Base-by-base conservation (phyloP, 2,888 invertebrate genomes). In the Zonitis immaculata region DNA sequence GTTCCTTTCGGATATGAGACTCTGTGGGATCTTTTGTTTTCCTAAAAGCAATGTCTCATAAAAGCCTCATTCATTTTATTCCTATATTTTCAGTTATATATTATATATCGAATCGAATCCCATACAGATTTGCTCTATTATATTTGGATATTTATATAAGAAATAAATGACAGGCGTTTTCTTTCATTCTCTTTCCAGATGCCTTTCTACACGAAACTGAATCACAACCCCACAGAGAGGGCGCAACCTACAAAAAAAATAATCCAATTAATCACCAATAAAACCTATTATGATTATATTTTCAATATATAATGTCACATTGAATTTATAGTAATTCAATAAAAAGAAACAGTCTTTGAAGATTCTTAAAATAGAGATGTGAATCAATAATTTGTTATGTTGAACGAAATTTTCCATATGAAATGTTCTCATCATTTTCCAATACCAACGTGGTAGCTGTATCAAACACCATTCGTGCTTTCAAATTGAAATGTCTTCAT, bases 1-100 rank as follows among this genome's bases (percentile, higher is more conserved):
- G 58, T 50, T 61, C 59, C 60, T 56, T 52, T 64, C 67, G 66
- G 66, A 66, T 66, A 66, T 63, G 64, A 63, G 35, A 4, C 16
- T 18, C 39, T 18, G 3, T 5, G 11, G 18, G 39, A 61, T 60
- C 62, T 62, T 56, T 66, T 60, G 65, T 67, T 65, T 66, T 64
- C 63, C 56, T 26, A 48, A 47, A 12, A 52, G 49, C 49, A 56
- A 49, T 52, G 14, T 32, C 32, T 32, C 14, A 39, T 39, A 39
- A 11, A 16, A 39, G 20, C 18, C 14, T 16, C 35, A 35, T 39
- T 20, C 5, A 39, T 39, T 39, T 20, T n/a, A n/a, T 20, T n/a
- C 9, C 14, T 32, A 32, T 20, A 18, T 16, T 20, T 18, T 8
- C 11, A 11, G 8, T n/a, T n/a, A n/a, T n/a, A n/a, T n/a, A n/a